A percentile compares a stretch with the other conserved stretches of the same genome.
Evolutionary conservation across 2,888 invertebrate species (phyloP).

Genomic region (Halocaridina rubra): DNA sequence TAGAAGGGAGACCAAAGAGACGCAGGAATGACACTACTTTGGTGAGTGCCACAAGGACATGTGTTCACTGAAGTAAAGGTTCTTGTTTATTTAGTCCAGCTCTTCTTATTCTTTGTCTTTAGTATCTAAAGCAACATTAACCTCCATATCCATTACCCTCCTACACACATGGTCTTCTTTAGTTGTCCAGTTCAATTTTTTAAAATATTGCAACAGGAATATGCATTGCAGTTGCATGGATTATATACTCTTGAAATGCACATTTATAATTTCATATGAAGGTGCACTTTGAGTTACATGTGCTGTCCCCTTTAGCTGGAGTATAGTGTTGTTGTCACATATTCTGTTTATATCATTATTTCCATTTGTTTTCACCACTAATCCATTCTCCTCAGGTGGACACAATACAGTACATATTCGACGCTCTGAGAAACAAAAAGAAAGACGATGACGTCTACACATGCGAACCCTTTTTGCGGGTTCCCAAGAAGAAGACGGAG

Average conservation of each 20-base stretch:
- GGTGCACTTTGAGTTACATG: neutral
- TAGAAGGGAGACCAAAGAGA: slow-evolving; percentile 58
- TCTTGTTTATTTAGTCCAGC: too few species aligned
- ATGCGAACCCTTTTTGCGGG: slow-evolving; percentile 94
- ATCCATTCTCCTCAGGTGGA: slow-evolving; percentile 67
- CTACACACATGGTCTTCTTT: too few species aligned
- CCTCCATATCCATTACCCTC: too few species aligned
- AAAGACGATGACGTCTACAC: slow-evolving; percentile 90
- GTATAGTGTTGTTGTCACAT: neutral
- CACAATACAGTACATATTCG: slow-evolving; percentile 87
- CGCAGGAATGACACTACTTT: slow-evolving; percentile 62
- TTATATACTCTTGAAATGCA: neutral
- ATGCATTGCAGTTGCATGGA: neutral
- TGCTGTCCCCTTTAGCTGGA: neutral
- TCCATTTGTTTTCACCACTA: neutral
- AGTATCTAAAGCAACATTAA: too few species aligned
- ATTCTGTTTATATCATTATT: neutral
- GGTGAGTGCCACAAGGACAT: too few species aligned
- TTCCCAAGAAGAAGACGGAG: slow-evolving; percentile 92
- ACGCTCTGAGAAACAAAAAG: slow-evolving; percentile 88
- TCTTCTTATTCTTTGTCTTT: too few species aligned
- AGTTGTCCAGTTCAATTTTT: too few species aligned
- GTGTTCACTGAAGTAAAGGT: too few species aligned
- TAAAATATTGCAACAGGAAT: too few species aligned
- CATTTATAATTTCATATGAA: neutral